Evolutionary conservation across 2,888 invertebrate species (phyloP), one percentile per base, ranked within the genome.

Genomic region (Exocentrus adspersus): DNA sequence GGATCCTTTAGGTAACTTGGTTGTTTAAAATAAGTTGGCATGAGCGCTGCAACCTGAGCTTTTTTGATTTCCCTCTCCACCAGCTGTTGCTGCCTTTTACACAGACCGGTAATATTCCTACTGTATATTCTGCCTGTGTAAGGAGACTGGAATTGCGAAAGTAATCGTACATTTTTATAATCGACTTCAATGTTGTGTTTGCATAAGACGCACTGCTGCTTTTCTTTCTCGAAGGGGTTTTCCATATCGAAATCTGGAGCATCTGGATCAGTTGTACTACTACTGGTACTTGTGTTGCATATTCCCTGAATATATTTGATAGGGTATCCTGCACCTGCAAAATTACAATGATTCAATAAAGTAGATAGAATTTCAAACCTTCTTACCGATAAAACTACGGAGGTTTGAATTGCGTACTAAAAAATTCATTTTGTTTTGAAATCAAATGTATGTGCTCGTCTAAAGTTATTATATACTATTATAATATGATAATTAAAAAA

Each of bases 121-220:
- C 94, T 95, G 80, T 97, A 98, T 66, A 97, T 89, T 70, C 91
- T 87, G 0, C 98, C 98, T 0, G 98, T 98, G 79, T 93, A 95
- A 0, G 95, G 92, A 28, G 98, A 98, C 78, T 98, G 93, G 82
- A 99, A 99, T 81, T 98, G 98, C 0, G 96, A 95, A 3, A 99
- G 83, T 2, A 99, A 82, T 73, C 94, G 89, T 0, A 91, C 89
- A 83, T 99, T 99, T 83, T 97, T 98, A 78, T 94, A 97, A 81
- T 95, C 88, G 0, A 95, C 91, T 0, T 86, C 86, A n/a, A 97
- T 90, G 28, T 92, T 87, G 64, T 92, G 80, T 82, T 90, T 89
- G 80, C 98, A 98, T 7, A 97, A 83, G 71, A 97, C 88, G 78
- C 97, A 98, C 69, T 86, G 81, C 17, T 84, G 84, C 64, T 84